Evolutionary conservation across 2,888 invertebrate genomes (phyloP).

Genomic region (Parthenolecanium corni): DNA sequence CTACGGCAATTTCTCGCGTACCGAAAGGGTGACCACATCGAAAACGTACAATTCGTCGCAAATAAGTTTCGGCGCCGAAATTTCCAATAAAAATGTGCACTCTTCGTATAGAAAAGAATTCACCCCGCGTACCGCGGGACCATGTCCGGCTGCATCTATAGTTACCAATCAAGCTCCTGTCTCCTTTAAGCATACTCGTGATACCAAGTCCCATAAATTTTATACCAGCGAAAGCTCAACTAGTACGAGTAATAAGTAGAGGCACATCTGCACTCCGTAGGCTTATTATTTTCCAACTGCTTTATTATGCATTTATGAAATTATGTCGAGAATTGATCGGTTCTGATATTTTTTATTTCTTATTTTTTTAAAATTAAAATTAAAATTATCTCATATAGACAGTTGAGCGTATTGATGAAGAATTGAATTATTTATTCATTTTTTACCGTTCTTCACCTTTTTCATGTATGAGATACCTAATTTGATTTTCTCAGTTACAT

Average conservation of each 20-base stretch:
- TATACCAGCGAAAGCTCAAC: constrained; percentile 43
- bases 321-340: no score
- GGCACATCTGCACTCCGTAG: no score
- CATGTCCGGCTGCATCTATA: constrained; percentile 68
- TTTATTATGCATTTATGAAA: no score
- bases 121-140: constrained; percentile 56
- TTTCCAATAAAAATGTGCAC: constrained; percentile 33
- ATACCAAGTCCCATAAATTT: constrained; percentile 74
- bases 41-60: constrained; percentile 54
- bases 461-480: no score
- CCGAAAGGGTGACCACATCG: constrained; percentile 47
- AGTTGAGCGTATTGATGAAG: no score
- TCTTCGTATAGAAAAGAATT: constrained; percentile 60
- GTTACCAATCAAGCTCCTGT: constrained; percentile 53
- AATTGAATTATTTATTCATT: no score
- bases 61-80: constrained; percentile 59
- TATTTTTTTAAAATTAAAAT: no score
- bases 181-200: constrained; percentile 71
- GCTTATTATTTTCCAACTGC: no score
- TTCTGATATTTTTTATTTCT: no score
- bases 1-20: constrained; percentile 55
- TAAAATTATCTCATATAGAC: no score
- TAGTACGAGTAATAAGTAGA: background rate
- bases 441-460: no score
- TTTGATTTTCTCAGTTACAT: no score